A percentile compares a stretch with the other conserved stretches of the same genome.
These are phyloP conservation scores for Lethrus apterus DNA, from an alignment of 1,140 invertebrate genomes.

Conservation along the genomic window DNA sequence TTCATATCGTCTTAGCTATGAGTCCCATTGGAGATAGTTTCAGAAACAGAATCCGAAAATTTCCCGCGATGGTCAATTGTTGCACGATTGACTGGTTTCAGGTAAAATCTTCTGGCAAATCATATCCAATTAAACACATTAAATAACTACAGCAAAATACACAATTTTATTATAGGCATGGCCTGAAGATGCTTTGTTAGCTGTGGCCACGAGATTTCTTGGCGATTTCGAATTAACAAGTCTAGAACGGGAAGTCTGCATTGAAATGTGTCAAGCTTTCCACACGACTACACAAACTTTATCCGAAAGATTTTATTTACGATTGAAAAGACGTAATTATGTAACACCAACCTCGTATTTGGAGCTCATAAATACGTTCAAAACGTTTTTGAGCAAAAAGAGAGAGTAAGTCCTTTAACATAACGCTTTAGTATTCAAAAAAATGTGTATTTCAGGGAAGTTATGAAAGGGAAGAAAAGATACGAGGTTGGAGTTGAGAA, in stretches of 20 bases:
- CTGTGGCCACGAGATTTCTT: slow-evolving; percentile 83
- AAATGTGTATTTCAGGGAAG: slow-evolving; percentile 45
- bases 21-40: slow-evolving; percentile 84
- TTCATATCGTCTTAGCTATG: slow-evolving; percentile 90
- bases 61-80: slow-evolving; percentile 91
- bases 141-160: neutral
- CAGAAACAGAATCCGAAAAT: slow-evolving; percentile 81
- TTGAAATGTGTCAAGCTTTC: slow-evolving; percentile 86
- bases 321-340: slow-evolving; percentile 73
- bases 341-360: slow-evolving; percentile 93
- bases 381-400: slow-evolving; percentile 70
- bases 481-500: slow-evolving; percentile 85
- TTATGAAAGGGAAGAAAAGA: slow-evolving; percentile 57
- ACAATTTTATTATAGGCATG: slow-evolving; percentile 55
- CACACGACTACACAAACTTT: slow-evolving; percentile 77
- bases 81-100: slow-evolving; percentile 98
- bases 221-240: slow-evolving; percentile 76
- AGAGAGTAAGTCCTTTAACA: slow-evolving; percentile 49
- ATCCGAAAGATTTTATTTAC: slow-evolving; percentile 63
- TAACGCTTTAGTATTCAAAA: slow-evolving; percentile 12
- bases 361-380: slow-evolving; percentile 87
- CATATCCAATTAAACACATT: too few relatives aligned
- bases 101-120: slow-evolving; percentile 47
- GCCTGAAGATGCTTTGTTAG: slow-evolving; percentile 87
- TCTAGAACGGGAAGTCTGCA: slow-evolving; percentile 60